Base-by-base conservation (phyloP, 1,140 invertebrate species). In the Listronotus bonariensis region DNA sequence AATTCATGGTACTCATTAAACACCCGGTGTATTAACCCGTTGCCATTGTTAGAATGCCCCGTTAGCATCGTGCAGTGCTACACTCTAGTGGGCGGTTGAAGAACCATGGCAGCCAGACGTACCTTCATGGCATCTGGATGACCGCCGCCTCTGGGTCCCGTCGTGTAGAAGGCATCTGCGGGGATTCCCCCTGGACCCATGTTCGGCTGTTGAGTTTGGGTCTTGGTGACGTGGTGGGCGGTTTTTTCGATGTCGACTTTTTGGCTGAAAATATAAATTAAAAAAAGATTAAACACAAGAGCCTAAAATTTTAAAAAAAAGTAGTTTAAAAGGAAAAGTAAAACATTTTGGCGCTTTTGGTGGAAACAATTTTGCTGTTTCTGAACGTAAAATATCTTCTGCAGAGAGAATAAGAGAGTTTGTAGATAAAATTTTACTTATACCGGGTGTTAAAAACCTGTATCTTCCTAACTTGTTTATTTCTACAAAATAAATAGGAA, bases 51-150 rank as follows among this genome's bases (percentile, higher is more conserved):
- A 36, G 51, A 53, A 18, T 66, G 68, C 55, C 64, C 56, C 63
- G 66, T 67, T 42, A 67, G 54, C 58, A 68, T 54, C 58, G 75
- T 78, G 75, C 75, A 75, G 75, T 84, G 83, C 86, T 88, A 89
- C 84, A 90, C 88, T 82, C 87, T 87, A 84, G 88, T 89, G 79
- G 88, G 88, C 68, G 88, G 87, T 82, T 89, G 87, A 78, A 89
- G 85, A 79, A 89, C 87, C 82, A 89, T 87, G 75, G 88, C 87
- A 74, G 88, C 88, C 76, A 88, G 86, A 80, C 88, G 87, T 82
- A 89, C 88, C 87, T 89, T 89, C 85, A 89, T 88, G 77, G 88
- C 87, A 76, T 85, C 88, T 40, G 71, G 74, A 31, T 72, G 68
- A 26, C 51, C 64, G 20, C 61, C 68, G 18, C 70, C 69, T 43